Conservation (phyloP, 2,113 vertebrate species). For the Rhynchomys soricoides region DNA sequence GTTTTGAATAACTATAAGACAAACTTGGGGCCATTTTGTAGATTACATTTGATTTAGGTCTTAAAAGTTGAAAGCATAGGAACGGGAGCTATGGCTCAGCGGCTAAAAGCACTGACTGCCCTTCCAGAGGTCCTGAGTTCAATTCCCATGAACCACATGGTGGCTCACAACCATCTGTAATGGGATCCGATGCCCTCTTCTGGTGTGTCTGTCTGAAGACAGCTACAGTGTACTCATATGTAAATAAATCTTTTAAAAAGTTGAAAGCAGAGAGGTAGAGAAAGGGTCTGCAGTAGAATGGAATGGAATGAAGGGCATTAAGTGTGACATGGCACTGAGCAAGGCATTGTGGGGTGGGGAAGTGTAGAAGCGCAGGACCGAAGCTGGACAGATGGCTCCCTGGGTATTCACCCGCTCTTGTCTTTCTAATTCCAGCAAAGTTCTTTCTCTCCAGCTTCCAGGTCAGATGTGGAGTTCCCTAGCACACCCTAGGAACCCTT, state of each 20-base stretch:
- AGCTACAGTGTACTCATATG: too few species aligned
- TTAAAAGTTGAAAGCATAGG: not conserved
- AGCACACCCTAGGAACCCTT: not conserved
- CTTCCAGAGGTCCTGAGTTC: too few species aligned
- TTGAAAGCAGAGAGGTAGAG: not conserved
- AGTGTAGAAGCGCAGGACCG: not conserved
- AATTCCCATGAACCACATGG: too few species aligned
- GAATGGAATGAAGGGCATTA: constrained; percentile 4
- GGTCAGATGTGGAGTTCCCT: not conserved
- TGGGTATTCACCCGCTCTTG: not conserved
- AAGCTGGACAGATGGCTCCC: not conserved
- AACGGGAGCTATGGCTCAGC: too few species aligned
- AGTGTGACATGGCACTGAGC: not conserved
- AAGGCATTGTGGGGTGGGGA: not conserved
- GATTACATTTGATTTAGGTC: not conserved
- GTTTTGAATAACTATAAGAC: constrained; percentile 34
- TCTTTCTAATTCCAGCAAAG: not conserved
- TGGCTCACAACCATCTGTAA: too few species aligned
- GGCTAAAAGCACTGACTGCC: too few species aligned
- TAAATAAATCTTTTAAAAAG: too few species aligned
- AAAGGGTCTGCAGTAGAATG: not conserved
- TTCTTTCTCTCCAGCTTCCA: constrained; percentile 2
- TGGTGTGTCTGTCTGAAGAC: too few species aligned
- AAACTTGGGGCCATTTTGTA: not conserved
- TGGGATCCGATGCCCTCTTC: too few species aligned